phyloP scores from a whole-genome alignment of 2,888 invertebrate genomes.

The Sylvicola cinctus region DNA sequence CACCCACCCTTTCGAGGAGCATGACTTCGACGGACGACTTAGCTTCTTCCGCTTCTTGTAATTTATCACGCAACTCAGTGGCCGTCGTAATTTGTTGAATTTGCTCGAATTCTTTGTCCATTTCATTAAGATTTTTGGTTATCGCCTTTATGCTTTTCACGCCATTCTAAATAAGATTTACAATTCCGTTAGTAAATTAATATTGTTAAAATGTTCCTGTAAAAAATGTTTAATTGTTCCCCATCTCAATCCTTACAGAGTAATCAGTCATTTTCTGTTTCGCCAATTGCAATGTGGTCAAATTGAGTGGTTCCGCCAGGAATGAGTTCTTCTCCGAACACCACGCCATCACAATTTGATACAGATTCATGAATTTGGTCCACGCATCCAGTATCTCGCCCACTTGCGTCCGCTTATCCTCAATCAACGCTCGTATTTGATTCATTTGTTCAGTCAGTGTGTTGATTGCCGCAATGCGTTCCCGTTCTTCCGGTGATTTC shows the following conservation, averaged over 20 bases:
- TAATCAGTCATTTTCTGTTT: constrained; percentile 74
- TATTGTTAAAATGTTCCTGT: neutral
- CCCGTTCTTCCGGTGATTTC: constrained; percentile 54
- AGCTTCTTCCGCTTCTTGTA: constrained; percentile 70
- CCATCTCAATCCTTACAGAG: constrained; percentile 35
- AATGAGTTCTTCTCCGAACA: constrained; percentile 62
- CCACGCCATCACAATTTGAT: constrained; percentile 68
- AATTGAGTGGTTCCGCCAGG: constrained; percentile 53
- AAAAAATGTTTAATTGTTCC: neutral
- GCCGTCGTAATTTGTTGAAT: constrained; percentile 68
- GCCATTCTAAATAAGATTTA: constrained; percentile 39
- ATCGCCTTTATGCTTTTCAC: constrained; percentile 77
- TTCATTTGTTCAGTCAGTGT: constrained; percentile 58
- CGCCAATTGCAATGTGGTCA: constrained; percentile 60
- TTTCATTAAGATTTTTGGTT: constrained; percentile 72
- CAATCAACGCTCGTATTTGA: constrained; percentile 57
- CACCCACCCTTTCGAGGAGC: constrained; percentile 62
- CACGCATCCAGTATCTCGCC: constrained; percentile 77
- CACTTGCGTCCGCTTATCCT: constrained; percentile 63
- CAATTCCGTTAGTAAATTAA: neutral
- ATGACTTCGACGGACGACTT: constrained; percentile 68
- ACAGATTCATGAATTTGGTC: constrained; percentile 63
- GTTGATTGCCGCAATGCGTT: constrained; percentile 52
- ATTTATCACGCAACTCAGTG: constrained; percentile 64
- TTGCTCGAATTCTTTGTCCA: constrained; percentile 74